Base-by-base conservation (phyloP, 2,113 vertebrate species). In the Rhinopomastus cyanomelas region DNA sequence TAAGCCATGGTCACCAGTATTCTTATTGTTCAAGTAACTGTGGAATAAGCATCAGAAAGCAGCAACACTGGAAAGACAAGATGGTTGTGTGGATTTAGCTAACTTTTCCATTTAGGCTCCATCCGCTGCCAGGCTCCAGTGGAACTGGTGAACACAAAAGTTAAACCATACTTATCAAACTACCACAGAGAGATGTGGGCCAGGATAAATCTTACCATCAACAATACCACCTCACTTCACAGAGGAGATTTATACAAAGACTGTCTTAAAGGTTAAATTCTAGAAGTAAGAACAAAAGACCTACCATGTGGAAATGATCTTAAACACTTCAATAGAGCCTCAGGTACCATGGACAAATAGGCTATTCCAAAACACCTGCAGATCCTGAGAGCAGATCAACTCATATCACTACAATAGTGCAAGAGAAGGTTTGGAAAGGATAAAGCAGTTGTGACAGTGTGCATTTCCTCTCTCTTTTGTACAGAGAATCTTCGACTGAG, bases 211-310 rank as follows among this genome's bases (percentile, higher is more conserved):
- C 34, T 37, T 23, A 67, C 18, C 75, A 10, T 51, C 48, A 77
- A 9, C 0, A 0, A 11, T n/a, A 18, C 37, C 42, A 48, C 18
- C 42, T 66, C 64, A 59, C 34, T 64, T 36, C 68, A 22, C 6
- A 32, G 46, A 23, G 32, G 32, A 77, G 32, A 66, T 10, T 1
- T 5, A 53, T 2, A 4, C 13, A 61, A 7, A 80, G 15, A 49
- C 21, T 22, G 27, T 17, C 51, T 39, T 64, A 39, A 20, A 53
- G 52, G 32, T 75, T 61, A 79, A 23, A 22, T 42, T 71, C 44
- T 69, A 62, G n/a, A 87, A 62, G 17, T 49, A 51, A 89, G 49
- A 84, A 32, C 53, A 57, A 5, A 77, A 92, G 16, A 66, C 4
- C 15, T 52, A 26, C 12, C 11, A 65, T 22, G 37, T 59, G 6